Base-by-base conservation (phyloP, 2,113 vertebrate genomes). In the Cebidichthys violaceus region DNA sequence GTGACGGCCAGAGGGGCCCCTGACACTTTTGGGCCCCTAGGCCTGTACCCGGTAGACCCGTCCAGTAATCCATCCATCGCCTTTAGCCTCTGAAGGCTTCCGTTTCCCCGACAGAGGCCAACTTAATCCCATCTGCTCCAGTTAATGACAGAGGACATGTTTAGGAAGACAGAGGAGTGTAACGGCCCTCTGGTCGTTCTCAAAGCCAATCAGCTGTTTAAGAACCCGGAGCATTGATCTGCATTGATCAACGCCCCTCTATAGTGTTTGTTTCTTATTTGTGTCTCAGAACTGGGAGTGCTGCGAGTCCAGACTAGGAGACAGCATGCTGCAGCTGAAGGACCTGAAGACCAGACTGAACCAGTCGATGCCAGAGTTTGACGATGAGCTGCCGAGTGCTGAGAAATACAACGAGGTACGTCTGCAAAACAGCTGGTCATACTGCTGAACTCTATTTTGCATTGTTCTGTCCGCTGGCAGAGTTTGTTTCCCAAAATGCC, bases 281-380 rank as follows among this genome's bases (percentile, higher is more conserved):
- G 60, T 79, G 75, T 90, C n/a, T 68, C 87, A 99, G 98, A 96
- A 90, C 69, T 99, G 97, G 96, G 94, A 96, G 69, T 88, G 29
- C 72, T 97, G 95, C 83, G 96, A 96, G 92, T 85, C 91, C 20
- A 92, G 94, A 70, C 93, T 94, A 6, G 90, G 92, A 10, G 93
- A 95, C 70, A 67, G 95, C 70, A 75, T 89, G 83, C 87, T 88
- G 79, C 90, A 76, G 39, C 92, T 99, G 76, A 91, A 81, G 20
- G 92, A 94, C 45, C 64, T 96, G 57, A 96, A 96, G 81, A 91
- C 87, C 79, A 94, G 91, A 67, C 76, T 96, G 29, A 92, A 95
- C 90, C 92, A 94, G 54, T 87, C 94, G 7, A 95, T 97, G 82
- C 96, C 97, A 31, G 93, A 94, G 33, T 88, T 87, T 18, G 94